Base-by-base conservation (phyloP, 1,140 invertebrate species). In the Xylocopa sonorina region DNA sequence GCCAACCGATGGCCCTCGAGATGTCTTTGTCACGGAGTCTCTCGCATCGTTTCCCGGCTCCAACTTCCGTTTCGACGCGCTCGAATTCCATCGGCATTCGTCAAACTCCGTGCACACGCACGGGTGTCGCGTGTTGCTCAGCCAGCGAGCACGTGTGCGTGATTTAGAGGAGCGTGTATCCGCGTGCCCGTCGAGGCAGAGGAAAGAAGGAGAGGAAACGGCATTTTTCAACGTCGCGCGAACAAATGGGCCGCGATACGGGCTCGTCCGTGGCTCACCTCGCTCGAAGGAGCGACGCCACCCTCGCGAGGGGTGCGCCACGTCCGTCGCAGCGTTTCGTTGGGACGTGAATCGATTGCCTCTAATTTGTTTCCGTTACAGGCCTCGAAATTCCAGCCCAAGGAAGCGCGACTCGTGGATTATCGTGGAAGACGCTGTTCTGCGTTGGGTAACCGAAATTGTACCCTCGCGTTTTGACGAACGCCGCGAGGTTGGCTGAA, bases 191-290 rank as follows among this genome's bases (percentile, higher is more conserved):
- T 27, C 55, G 71, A 87, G 78, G 81, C 85, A 83, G 80, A 79
- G 83, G 73, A 83, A 88, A 85, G 85, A 83, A 80, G 79, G 83
- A 69, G 81, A 88, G 83, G 85, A 85, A 85, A 85, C 77, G 27
- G 55, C 80, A 83, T 87, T 87, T 81, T 85, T 88, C 86, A 85
- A 87, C 80, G 86, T 88, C 86, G 53, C 34, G 83, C 55, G 83
- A 88, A 88, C 69, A 85, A 88, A 87, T 87, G 86, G 81, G 48
- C 46, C 75, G 78, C 75, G 80, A 86, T 84, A 82, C 78, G 67
- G 66, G 81, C 62, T 66, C 79, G 57, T 63, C 81, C 73, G 64
- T 58, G 81, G 41, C 29, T 41, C 48, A 29, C 29, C 12, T 24
- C 10, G 6, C 48, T 51, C 48, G 62, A 43, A 24, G 41, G n/a